Percentiles rank a stretch among this genome's conserved stretches.
These are phyloP conservation scores for Heterochromis multidens DNA, from an alignment of 2,113 vertebrate species.

Conservation along the genomic window DNA sequence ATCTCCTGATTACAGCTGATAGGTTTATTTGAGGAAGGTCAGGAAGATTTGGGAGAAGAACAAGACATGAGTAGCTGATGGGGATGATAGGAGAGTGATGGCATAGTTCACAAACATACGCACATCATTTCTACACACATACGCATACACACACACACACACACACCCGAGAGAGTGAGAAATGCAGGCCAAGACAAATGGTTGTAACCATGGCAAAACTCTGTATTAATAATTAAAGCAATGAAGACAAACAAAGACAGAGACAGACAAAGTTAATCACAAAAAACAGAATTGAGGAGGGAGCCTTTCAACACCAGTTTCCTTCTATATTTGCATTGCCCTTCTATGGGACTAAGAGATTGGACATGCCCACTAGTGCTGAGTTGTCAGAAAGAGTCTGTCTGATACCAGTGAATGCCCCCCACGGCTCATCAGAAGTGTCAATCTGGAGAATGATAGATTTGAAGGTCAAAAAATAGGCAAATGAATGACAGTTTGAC, in stretches of 20 bases:
- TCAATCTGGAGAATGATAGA: conserved; percentile 56
- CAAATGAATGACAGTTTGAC: conserved; percentile 45
- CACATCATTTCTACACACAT: neutral
- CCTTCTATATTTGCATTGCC: conserved; percentile 11
- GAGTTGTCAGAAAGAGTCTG: conserved; percentile 68
- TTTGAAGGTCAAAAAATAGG: conserved; percentile 65
- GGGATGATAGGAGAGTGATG: conserved; percentile 47
- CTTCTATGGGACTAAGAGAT: conserved; percentile 43
- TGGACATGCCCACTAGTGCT: conserved; percentile 55
- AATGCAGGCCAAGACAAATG: neutral
- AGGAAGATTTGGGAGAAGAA: conserved; percentile 55
- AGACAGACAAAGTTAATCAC: neutral
- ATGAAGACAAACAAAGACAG: no score
- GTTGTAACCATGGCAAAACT: neutral
- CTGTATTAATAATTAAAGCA: neutral
- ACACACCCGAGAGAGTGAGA: neutral
- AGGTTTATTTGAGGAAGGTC: conserved; percentile 70
- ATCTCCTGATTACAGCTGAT: conserved; percentile 66
- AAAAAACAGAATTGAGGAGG: neutral
- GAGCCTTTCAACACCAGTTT: neutral
- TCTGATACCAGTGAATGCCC: conserved; percentile 43
- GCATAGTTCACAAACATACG: neutral
- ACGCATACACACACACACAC: neutral
- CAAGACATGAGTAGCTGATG: conserved; percentile 61
- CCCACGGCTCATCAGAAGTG: conserved; percentile 56